Percentiles rank a stretch among this genome's conserved stretches.
Evolutionary conservation across 1,140 invertebrate genomes (phyloP).

Genomic region (Musca vetustissima): DNA sequence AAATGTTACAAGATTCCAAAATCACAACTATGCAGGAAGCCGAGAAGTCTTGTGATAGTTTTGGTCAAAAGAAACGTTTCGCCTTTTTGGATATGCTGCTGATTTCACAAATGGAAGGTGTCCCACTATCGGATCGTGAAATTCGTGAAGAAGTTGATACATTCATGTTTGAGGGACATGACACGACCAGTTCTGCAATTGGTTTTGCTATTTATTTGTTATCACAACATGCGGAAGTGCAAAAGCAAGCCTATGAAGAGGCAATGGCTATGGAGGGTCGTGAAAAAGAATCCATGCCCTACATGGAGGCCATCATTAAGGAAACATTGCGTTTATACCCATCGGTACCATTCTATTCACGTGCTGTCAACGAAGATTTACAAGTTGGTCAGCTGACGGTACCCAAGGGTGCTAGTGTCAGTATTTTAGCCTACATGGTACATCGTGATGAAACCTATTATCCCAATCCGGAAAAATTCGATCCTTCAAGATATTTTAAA

Average conservation of each 20-base stretch:
- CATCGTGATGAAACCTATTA: slow-evolving; percentile 65
- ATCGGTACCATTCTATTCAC: slow-evolving; percentile 67
- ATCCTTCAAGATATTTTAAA: slow-evolving; percentile 68
- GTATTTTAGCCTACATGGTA: slow-evolving; percentile 58
- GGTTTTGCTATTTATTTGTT: slow-evolving; percentile 65
- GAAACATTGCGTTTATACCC: slow-evolving; percentile 67
- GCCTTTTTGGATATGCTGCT: slow-evolving; percentile 83
- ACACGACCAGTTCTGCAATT: slow-evolving; percentile 69
- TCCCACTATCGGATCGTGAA: slow-evolving; percentile 62
- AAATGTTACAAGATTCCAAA: slow-evolving; percentile 37
- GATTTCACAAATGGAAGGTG: slow-evolving; percentile 59
- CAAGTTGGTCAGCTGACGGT: slow-evolving; percentile 50
- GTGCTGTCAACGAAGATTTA: slow-evolving; percentile 60
- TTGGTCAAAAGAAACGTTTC: slow-evolving; percentile 58
- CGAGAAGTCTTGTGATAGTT: slow-evolving; percentile 27
- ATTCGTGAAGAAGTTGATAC: slow-evolving; percentile 83
- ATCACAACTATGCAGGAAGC: slow-evolving; percentile 22
- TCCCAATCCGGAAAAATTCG: slow-evolving; percentile 67
- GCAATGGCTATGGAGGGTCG: slow-evolving; percentile 58
- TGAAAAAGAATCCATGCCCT: slow-evolving; percentile 63
- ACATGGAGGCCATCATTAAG: slow-evolving; percentile 70
- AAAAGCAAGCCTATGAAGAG: slow-evolving; percentile 67
- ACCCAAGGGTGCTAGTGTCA: slow-evolving; percentile 58
- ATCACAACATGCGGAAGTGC: slow-evolving; percentile 63
- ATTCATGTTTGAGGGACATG: slow-evolving; percentile 79